Percentiles rank a stretch among this genome's conserved stretches.
phyloP scores from a whole-genome alignment of 2,888 invertebrate genomes.

The Tuberolachnus salignus region DNA sequence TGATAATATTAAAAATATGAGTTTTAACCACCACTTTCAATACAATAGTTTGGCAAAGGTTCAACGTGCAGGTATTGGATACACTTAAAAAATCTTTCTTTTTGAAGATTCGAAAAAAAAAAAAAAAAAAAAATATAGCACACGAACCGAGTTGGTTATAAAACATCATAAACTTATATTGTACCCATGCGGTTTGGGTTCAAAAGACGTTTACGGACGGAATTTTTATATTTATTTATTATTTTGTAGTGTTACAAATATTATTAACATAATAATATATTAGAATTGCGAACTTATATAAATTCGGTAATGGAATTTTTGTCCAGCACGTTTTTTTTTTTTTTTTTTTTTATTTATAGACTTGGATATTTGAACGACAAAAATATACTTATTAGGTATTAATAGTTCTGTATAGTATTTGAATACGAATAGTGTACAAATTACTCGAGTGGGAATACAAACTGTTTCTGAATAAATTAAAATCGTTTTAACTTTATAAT shows the following conservation, averaged over 20 bases:
- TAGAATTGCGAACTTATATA: background rate
- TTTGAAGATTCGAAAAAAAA: background rate
- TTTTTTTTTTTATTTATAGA: background rate
- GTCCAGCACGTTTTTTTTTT: background rate
- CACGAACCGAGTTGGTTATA: background rate
- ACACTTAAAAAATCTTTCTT: background rate
- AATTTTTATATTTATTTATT: no score
- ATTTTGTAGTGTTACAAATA: background rate
- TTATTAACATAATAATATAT: conserved; percentile 15
- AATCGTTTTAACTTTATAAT: no score
- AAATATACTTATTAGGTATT: no score
- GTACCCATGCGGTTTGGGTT: no score
- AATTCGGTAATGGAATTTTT: background rate
- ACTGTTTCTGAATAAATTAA: no score
- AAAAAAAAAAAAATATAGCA: background rate
- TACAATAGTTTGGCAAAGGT: no score
- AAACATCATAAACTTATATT: background rate
- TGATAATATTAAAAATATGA: no score
- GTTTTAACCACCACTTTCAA: no score
- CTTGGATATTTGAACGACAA: no score
- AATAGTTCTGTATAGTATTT: no score
- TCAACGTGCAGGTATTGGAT: background rate
- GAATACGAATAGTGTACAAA: no score
- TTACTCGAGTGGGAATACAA: no score
- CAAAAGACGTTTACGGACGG: background rate